Percentiles rank a stretch among this genome's conserved stretches.
Evolutionary conservation across 2,888 invertebrate species (phyloP).

Genomic region (Aricia artaxerxes): DNA sequence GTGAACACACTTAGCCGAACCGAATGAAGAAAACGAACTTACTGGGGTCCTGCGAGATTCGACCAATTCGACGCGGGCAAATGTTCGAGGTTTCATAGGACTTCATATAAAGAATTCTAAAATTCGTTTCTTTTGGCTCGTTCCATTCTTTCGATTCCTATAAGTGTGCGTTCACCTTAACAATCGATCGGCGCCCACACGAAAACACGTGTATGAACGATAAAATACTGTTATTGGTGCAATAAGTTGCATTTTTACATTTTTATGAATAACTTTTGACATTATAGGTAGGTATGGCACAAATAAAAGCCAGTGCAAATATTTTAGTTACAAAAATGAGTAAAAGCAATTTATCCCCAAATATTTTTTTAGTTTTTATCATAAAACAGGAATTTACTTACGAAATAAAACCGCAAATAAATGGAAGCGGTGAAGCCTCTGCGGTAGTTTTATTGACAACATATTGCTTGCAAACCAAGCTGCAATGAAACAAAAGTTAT

Average conservation of each 20-base stretch:
- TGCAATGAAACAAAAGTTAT: constrained; percentile 55
- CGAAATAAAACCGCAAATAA: constrained; percentile 88
- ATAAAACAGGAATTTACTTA: constrained; percentile 63
- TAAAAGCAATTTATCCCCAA: not conserved
- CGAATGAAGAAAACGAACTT: too few species aligned
- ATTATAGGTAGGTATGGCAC: not conserved
- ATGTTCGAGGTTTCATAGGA: too few species aligned
- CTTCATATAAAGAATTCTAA: too few species aligned
- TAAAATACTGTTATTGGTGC: constrained; percentile 6
- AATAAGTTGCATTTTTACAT: not conserved
- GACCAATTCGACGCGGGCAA: too few species aligned
- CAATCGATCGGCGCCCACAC: not conserved
- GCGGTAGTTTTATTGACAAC: constrained; percentile 87
- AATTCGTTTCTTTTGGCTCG: too few species aligned
- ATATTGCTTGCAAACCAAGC: constrained; percentile 88
- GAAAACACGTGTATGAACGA: not conserved
- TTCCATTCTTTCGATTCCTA: too few species aligned
- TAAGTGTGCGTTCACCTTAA: too few species aligned
- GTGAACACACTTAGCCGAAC: too few species aligned
- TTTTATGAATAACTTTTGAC: not conserved
- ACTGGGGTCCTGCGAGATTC: too few species aligned
- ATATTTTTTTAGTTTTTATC: not conserved
- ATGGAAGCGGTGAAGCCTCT: constrained; percentile 88
- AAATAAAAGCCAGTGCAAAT: not conserved
- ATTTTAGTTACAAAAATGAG: not conserved